Conservation (phyloP, 2,113 vertebrate genomes). For the Gymnogyps californianus region DNA sequence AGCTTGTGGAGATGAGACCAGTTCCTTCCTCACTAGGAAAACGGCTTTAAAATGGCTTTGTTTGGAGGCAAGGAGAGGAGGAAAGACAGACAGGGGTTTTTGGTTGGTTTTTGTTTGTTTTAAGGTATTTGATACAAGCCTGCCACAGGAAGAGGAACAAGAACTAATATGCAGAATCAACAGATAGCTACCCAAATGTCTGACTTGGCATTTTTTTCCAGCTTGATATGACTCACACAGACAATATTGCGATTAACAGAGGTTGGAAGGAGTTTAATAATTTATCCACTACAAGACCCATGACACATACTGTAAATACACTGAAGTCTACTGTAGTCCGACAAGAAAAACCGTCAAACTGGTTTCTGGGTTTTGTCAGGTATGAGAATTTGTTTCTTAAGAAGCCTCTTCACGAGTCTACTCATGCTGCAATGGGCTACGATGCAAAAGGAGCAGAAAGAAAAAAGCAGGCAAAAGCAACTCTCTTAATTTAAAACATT, state of each 20-base stretch:
- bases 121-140: not conserved
- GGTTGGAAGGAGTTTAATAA: not conserved
- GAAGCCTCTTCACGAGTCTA: not conserved
- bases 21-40: not conserved
- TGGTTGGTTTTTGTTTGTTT: not conserved
- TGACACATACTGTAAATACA: not conserved
- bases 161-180: not conserved
- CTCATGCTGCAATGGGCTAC: not conserved
- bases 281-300: conserved; percentile 1
- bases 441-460: not conserved
- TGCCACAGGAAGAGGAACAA: not conserved
- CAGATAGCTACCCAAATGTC: not conserved
- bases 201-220: not conserved
- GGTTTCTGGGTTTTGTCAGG: not conserved
- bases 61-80: not conserved
- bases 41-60: not conserved
- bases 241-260: not conserved
- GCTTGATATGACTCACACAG: not conserved
- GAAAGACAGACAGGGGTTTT: fast-evolving
- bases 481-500: not conserved
- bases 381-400: not conserved
- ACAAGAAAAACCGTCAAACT: not conserved
- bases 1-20: not conserved
- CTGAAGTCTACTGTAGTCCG: not conserved
- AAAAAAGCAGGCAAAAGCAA: not conserved